Base-by-base conservation (phyloP, 2,797 vertebrate species). In the Pseudochirops cupreus region DNA sequence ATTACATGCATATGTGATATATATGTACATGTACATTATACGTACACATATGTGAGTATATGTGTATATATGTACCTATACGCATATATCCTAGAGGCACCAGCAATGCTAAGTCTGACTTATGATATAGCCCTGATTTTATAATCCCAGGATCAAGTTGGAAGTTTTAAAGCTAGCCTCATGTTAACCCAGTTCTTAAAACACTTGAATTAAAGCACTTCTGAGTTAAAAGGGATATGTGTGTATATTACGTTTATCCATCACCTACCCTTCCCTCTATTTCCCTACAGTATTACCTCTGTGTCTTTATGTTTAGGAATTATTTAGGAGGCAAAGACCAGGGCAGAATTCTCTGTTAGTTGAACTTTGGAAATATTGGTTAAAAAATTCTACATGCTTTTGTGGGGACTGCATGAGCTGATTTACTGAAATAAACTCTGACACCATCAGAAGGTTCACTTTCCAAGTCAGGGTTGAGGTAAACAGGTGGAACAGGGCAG, bases 401-500 rank as follows among this genome's bases (percentile, higher is more conserved):
- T 29, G 21, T 95, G 93, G 94, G 90, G 46, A 92, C 58, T 39
- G 91, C 21, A 92, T 93, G 52, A 93, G 50, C n/a, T 57, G 93
- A 97, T 92, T 95, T 90, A 91, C 94, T 62, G 31, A 53, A 91
- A 92, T 24, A 91, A 5, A 94, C 91, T 62, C 92, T 95, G 97
- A 97, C 96, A 96, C 54, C 52, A 89, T 95, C 95, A 92, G 59
- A 46, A 95, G 94, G 92, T 95, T 96, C 90, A 97, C 53, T 58
- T 87, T 87, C 92, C 29, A 89, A 94, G 93, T 93, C 0, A 46
- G 95, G 87, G 89, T 95, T 93, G 94, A 90, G 97, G 96, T 98
- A 98, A 98, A 97, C 97, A 98, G 98, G 98, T 97, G 93, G 96
- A 97, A 97, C 0, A 95, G 95, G 62, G 96, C 92, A 96, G 94